Percentiles rank a stretch among this genome's conserved stretches.
Conservation (phyloP, 2,888 invertebrate genomes). For the Malacosoma neustria region DNA sequence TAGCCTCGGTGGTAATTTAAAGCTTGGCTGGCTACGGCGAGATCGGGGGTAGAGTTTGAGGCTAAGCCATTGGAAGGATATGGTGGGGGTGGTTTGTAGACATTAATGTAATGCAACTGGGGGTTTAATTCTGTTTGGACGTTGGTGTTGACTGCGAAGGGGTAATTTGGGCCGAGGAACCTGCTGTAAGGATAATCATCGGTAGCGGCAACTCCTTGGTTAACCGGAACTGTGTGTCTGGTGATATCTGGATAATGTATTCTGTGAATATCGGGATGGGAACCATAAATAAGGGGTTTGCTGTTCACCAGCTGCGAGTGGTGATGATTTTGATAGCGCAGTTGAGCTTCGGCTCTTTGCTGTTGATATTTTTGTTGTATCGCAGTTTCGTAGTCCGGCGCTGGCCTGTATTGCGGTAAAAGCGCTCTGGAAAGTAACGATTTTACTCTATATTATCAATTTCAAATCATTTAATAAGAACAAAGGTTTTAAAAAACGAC, state of each 20-base stretch:
- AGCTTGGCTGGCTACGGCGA: slow-evolving; percentile 82
- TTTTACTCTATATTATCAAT: no score
- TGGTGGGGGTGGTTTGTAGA: slow-evolving; percentile 89
- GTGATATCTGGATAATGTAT: slow-evolving; percentile 80
- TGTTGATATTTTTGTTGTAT: slow-evolving; percentile 88
- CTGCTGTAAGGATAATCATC: slow-evolving; percentile 54
- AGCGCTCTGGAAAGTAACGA: slow-evolving; percentile 74
- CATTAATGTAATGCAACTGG: slow-evolving; percentile 76
- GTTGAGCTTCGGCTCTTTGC: slow-evolving; percentile 47
- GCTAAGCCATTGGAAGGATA: slow-evolving; percentile 86
- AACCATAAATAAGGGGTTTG: slow-evolving; percentile 75
- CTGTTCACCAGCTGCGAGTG: slow-evolving; percentile 30
- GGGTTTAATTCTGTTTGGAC: slow-evolving; percentile 51
- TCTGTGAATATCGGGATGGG: slow-evolving; percentile 85
- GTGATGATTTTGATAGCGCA: slow-evolving; percentile 52
- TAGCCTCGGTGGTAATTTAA: slow-evolving; percentile 60
- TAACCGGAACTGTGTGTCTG: slow-evolving; percentile 56
- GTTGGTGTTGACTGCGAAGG: slow-evolving; percentile 53
- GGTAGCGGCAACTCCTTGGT: slow-evolving; percentile 29
- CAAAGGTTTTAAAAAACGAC: no score
- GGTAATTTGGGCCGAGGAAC: slow-evolving; percentile 47
- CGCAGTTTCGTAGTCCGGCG: slow-evolving; percentile 96
- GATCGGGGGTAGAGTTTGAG: slow-evolving; percentile 89
- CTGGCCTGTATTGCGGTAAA: slow-evolving; percentile 89
- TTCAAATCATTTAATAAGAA: no score